Percentiles rank a stretch among this genome's conserved stretches.
Evolutionary conservation across 2,888 invertebrate genomes (phyloP).

Genomic region (Platycheirus albimanus): DNA sequence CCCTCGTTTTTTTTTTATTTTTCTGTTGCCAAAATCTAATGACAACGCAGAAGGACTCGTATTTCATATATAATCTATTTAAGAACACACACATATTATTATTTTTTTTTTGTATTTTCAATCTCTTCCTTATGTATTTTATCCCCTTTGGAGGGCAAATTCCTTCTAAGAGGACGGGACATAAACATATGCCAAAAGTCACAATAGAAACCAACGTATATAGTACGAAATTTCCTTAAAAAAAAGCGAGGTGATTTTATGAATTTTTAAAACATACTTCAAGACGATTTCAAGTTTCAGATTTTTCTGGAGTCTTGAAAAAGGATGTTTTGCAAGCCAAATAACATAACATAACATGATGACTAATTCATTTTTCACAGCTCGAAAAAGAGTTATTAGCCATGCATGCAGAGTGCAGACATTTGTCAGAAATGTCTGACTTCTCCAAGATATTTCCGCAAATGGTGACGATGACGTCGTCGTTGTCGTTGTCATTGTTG

Average conservation of each 20-base stretch:
- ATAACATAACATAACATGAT: conserved; percentile 33
- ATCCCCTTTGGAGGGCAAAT: conserved; percentile 13
- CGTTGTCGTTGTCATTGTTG: too few species aligned
- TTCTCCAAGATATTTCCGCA: conserved; percentile 22
- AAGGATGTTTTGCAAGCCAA: conserved; percentile 22
- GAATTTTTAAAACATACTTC: conserved; percentile 47
- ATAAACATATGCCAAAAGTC: conserved; percentile 61
- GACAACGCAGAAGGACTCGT: conserved; percentile 54
- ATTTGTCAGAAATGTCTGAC: conserved; percentile 32
- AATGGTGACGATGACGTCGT: conserved; percentile 39
- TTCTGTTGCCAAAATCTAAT: conserved; percentile 37
- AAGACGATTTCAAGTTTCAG: conserved; percentile 2
- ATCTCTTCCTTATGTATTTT: not conserved
- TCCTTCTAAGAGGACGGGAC: conserved; percentile 44
- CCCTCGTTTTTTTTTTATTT: not conserved
- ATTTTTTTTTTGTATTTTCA: not conserved
- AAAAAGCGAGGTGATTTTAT: conserved; percentile 58
- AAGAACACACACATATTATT: conserved; percentile 39
- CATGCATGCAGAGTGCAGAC: conserved; percentile 33
- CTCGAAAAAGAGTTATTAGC: conserved; percentile 41
- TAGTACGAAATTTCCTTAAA: conserved; percentile 22
- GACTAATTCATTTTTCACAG: conserved; percentile 29
- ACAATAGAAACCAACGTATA: conserved; percentile 12
- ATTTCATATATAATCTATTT: conserved; percentile 65
- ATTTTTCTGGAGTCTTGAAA: not conserved